Evolutionary conservation across 2,888 invertebrate species (phyloP), one percentile per base, ranked within the genome.

Genomic region (Biston stratarius): DNA sequence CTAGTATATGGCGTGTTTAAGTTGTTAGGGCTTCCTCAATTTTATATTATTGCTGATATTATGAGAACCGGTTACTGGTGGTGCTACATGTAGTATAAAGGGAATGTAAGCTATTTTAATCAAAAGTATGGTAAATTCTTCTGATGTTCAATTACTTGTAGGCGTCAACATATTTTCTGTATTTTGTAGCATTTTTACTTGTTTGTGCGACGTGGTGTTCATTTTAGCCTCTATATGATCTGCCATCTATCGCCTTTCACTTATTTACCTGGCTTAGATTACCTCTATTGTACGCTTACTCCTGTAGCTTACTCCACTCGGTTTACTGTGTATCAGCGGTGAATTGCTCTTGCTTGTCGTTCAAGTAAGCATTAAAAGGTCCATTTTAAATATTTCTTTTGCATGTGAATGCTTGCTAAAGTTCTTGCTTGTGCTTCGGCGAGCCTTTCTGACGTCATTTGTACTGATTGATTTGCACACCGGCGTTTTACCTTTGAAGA

Each of bases 11-110:
- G 79, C 80, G 76, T 80, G 73, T 71, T 77, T 77, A 79, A 77
- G 78, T 85, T 87, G 84, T 84, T 83, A 83, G 82, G 77, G 83
- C 83, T 88, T 88, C 85, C 88, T 87, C 84, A 85, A 87, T 88
- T 86, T 83, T 80, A 81, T 77, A 78, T 83, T 77, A 82, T 81
- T 82, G 77, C 84, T 82, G 75, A 79, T 82, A 80, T 83, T 84
- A 78, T 77, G 77, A 64, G 76, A 85, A 87, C 87, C 77, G 77
- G 87, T 86, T 82, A 10, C 49, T 44, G 49, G 53, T 49, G 58
- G 47, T 24, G 3, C 24, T 24, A 24, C 24, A 3, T 24, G 24
- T 24, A 24, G 24, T 24, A 24, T 24, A 24, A 24, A 24, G 24
- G 1, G 24, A 24, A 24, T 24, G 24, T 24, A 24, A 24, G 24